Base-by-base conservation (phyloP, 1,140 invertebrate species). In the Danaus melanippus region DNA sequence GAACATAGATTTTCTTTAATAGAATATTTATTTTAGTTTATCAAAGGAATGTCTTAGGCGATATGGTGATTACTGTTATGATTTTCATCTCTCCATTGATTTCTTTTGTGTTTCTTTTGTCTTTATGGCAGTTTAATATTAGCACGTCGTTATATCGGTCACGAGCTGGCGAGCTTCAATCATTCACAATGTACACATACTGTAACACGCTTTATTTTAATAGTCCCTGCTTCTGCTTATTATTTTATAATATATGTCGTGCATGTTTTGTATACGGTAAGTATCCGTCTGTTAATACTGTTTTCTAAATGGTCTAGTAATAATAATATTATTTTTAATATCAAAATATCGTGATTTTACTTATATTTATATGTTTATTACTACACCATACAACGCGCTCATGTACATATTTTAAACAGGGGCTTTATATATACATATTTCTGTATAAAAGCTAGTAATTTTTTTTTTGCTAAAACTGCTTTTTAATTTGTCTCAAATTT, bases 11-110 rank as follows among this genome's bases (percentile, higher is more conserved):
- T 58, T 32, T 56, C 62, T 55, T 54, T 47, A 56, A 64, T 64
- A 71, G 66, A 63, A 64, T 42, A 58, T 46, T 32, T 60, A 57
- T 61, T 62, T 58, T 63, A 69, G 67, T 67, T 62, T 69, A 68
- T 74, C 76, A 52, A 81, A 71, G 75, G 79, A 83, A 86, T 86
- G 77, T 68, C 51, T 60, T 79, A 81, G 76, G 79, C 62, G 72
- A 76, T 67, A 70, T 79, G 62, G 64, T 74, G 72, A 64, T 69
- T 76, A 56, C 50, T 60, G 45, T 56, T 64, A 67, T 67, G 67
- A 64, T 67, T 63, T 67, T 59, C 59, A 52, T 67, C 49, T 70
- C 60, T 67, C 69, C 53, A 62, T 66, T 71, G 55, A 59, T 63
- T 54, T 68, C 53, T 66, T 70, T 64, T 77, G 58, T 64, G 55